phyloP scores from a whole-genome alignment of 2,888 invertebrate genomes.

The Nesidiocoris tenuis region DNA sequence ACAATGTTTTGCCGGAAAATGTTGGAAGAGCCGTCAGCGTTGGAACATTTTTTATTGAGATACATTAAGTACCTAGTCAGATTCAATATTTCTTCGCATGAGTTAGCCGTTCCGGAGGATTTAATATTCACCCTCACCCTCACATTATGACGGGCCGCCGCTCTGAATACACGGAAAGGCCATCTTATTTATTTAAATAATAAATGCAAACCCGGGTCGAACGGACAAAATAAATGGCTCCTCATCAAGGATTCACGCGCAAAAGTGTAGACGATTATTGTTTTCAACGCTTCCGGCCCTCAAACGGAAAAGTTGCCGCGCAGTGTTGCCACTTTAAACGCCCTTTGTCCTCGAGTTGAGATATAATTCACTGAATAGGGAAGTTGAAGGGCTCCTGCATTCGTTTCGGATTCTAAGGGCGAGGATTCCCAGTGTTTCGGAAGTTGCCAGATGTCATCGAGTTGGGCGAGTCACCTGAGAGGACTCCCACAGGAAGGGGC shows the following conservation, averaged over 20 bases:
- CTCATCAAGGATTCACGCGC: background rate
- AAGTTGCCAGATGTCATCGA: conserved; percentile 33
- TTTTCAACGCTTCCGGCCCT: background rate
- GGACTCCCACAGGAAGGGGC: conserved; percentile 22
- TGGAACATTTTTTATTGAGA: no score
- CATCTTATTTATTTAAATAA: background rate
- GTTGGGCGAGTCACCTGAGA: conserved; percentile 23
- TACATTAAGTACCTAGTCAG: background rate
- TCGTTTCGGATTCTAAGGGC: background rate
- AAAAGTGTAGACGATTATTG: background rate
- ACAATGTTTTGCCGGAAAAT: no score
- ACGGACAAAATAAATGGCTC: background rate
- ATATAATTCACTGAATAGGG: background rate
- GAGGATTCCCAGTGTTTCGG: background rate
- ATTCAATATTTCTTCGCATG: background rate
- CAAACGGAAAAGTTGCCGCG: background rate
- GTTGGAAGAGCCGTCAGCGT: no score
- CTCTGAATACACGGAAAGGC: background rate
- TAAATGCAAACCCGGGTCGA: background rate
- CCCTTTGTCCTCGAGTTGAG: background rate
- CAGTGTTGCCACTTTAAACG: background rate
- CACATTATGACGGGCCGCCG: background rate
- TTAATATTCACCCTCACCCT: background rate
- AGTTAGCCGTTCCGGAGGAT: background rate
- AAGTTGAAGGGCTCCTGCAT: background rate